Evolutionary conservation across 2,888 invertebrate species (phyloP).

Genomic region (Coleophora deauratella): DNA sequence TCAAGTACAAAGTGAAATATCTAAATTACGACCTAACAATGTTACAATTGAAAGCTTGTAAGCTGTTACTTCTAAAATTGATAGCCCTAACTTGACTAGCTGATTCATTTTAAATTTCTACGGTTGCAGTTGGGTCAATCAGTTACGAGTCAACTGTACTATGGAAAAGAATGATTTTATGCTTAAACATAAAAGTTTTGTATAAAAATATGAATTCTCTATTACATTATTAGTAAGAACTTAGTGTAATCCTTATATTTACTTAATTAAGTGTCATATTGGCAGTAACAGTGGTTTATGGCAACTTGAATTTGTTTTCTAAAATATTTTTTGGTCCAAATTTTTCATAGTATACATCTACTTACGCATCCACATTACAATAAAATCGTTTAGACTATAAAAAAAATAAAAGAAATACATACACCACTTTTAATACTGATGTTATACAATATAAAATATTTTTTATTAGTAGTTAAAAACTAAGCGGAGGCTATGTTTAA

Average conservation of each 20-base stretch:
- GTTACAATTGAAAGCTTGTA: conserved; percentile 7
- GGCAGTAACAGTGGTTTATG: conserved; percentile 65
- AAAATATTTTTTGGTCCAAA: conserved; percentile 70
- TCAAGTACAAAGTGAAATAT: too few species aligned
- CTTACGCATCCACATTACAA: conserved; percentile 45
- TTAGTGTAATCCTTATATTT: conserved; percentile 17
- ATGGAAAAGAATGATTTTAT: not conserved
- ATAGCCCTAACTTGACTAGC: conserved; percentile 40
- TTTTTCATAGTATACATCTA: conserved; percentile 42
- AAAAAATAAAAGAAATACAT: conserved; percentile 50
- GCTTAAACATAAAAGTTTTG: conserved; percentile 27
- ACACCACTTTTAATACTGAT: conserved; percentile 70
- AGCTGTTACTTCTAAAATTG: not conserved
- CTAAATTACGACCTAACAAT: not conserved
- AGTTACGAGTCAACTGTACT: conserved; percentile 1
- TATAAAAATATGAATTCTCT: conserved; percentile 50
- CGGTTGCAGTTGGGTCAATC: conserved; percentile 7
- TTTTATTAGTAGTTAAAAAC: conserved; percentile 51
- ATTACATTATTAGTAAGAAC: conserved; percentile 17
- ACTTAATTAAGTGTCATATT: conserved; percentile 59
- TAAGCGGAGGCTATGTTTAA: conserved; percentile 62
- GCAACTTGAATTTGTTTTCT: conserved; percentile 69
- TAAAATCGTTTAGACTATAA: conserved; percentile 23
- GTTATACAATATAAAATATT: conserved; percentile 54
- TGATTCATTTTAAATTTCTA: conserved; percentile 22